Percentiles rank a stretch among this genome's conserved stretches.
phyloP scores from a whole-genome alignment of 2,113 vertebrate species.

The crab-eating macaque (Macaca fascicularis) region T2T-MFA8v1.1 NC_088386.1:4761001-4761500 shows the following conservation, averaged over 20 bases:
- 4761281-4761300: background rate
- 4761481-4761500: background rate
- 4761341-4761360: background rate
- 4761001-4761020: background rate
- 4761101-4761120: background rate
- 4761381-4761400: background rate
- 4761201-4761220: background rate
- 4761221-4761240: background rate
- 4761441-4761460: background rate
- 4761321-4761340: background rate
- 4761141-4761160: background rate
- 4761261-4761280: background rate
- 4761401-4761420: background rate
- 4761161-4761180: background rate
- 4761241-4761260: background rate
- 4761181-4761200: background rate
- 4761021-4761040: background rate
- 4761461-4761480: background rate
- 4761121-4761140: background rate
- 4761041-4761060: background rate
- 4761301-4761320: background rate
- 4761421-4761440: background rate
- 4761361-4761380: background rate
- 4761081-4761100: background rate
- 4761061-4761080: background rate